Conservation (phyloP, 2,888 invertebrate genomes). For the Torymus aiolomorphi region DNA sequence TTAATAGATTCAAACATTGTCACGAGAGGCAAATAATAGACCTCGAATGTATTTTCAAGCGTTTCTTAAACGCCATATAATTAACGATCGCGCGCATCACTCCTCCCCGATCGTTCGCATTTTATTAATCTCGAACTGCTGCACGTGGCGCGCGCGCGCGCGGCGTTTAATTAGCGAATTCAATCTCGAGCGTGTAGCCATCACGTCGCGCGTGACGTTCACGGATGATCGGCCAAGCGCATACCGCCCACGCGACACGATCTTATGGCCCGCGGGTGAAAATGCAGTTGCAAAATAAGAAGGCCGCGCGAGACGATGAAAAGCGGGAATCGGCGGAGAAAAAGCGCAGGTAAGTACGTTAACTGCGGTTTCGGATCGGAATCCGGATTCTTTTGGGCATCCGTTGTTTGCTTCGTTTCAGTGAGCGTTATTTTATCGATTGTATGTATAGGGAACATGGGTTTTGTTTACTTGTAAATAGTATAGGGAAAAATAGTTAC, state of each 20-base stretch:
- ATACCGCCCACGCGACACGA: constrained; percentile 53
- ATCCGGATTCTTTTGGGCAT: no score
- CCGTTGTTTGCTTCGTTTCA: no score
- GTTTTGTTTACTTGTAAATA: no score
- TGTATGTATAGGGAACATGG: no score
- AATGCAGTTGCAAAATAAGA: background rate
- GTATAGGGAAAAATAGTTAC: no score
- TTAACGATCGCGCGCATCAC: background rate
- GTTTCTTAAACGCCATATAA: background rate
- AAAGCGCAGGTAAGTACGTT: no score
- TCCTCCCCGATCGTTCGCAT: background rate
- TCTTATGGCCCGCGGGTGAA: constrained; percentile 19
- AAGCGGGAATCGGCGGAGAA: background rate
- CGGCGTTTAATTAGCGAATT: constrained; percentile 44
- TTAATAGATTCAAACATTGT: background rate
- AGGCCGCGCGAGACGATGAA: background rate
- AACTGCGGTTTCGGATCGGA: no score
- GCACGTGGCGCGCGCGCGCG: background rate
- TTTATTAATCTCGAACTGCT: no score
- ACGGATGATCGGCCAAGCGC: constrained; percentile 53
- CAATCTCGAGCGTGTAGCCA: constrained; percentile 30
- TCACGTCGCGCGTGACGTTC: constrained; percentile 48
- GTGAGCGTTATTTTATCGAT: no score
- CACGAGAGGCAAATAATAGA: no score
- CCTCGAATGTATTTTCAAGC: no score